Conservation (phyloP, 2,797 vertebrate genomes). For the Dallia pectoralis region DNA sequence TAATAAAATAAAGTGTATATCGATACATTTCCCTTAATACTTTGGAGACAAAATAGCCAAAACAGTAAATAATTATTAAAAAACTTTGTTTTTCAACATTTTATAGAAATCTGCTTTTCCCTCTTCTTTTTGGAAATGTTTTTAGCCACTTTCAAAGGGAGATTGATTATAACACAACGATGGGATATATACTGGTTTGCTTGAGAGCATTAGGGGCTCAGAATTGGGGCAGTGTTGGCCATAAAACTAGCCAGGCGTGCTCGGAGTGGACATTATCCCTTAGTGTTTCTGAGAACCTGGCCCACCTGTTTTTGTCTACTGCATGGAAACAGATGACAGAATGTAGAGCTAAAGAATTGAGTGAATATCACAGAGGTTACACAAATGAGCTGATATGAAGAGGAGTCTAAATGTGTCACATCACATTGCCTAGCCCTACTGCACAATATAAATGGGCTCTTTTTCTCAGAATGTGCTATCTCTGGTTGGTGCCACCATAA, state of each 20-base stretch:
- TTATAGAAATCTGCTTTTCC: too few relatives aligned
- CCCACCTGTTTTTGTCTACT: not conserved
- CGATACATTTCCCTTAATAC: too few relatives aligned
- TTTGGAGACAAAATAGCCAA: too few relatives aligned
- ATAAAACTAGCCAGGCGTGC: slow-evolving; percentile 27
- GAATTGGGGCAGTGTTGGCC: slow-evolving; percentile 34
- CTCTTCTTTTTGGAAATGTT: not conserved
- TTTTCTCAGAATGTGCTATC: slow-evolving; percentile 7
- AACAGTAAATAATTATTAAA: too few relatives aligned
- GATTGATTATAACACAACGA: not conserved
- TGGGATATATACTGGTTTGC: slow-evolving; percentile 30
- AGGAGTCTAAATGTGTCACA: not conserved
- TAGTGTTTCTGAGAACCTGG: slow-evolving; percentile 14
- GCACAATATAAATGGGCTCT: slow-evolving; percentile 22
- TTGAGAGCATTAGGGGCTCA: slow-evolving; percentile 34
- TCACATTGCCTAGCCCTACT: slow-evolving; percentile 18
- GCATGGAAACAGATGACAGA: not conserved
- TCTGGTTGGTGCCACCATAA: slow-evolving; percentile 1
- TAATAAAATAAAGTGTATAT: too few relatives aligned
- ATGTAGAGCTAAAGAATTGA: slow-evolving; percentile 14
- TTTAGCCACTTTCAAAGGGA: not conserved
- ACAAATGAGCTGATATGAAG: slow-evolving; percentile 7
- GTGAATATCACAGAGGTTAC: slow-evolving; percentile 1
- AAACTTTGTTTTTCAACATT: too few relatives aligned
- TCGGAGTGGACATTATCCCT: slow-evolving; percentile 31